Evolutionary conservation across 2,113 vertebrate genomes (phyloP).

Genomic region (Crotophaga sulcirostris): DNA sequence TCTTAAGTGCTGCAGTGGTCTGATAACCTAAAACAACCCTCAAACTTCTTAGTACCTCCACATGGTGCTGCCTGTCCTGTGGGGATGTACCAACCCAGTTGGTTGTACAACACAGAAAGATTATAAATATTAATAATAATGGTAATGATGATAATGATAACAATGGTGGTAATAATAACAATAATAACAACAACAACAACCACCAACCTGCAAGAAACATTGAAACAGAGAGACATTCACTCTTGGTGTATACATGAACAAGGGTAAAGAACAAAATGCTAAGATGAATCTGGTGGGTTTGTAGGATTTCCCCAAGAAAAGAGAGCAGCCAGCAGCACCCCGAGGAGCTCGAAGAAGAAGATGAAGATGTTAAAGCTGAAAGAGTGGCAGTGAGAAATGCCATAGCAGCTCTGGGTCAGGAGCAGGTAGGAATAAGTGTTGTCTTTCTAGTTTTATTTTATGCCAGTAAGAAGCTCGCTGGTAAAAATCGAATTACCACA

Average conservation of each 20-base stretch:
- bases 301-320: conserved; percentile 56
- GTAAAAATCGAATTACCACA: not conserved
- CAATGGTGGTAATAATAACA: too few relatives aligned
- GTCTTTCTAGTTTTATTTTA: not conserved
- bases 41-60: not conserved
- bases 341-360: conserved; percentile 79
- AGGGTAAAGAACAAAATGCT: not conserved
- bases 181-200: too few relatives aligned
- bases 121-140: not conserved
- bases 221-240: not conserved
- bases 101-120: not conserved
- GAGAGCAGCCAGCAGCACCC: conserved; percentile 69
- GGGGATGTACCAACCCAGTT: not conserved
- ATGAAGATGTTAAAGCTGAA: conserved; percentile 88
- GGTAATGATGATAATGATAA: too few relatives aligned
- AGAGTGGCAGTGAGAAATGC: conserved; percentile 79
- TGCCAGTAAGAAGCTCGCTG: not conserved
- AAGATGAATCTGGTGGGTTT: not conserved
- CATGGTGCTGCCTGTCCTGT: not conserved
- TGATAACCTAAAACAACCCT: not conserved
- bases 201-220: not conserved
- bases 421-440: conserved; percentile 73
- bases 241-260: not conserved
- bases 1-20: not conserved
- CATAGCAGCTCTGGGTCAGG: conserved; percentile 58